Percentiles rank a stretch among this genome's conserved stretches.
phyloP scores from a whole-genome alignment of 2,113 vertebrate species.

The Myotis brandtii region DNA sequence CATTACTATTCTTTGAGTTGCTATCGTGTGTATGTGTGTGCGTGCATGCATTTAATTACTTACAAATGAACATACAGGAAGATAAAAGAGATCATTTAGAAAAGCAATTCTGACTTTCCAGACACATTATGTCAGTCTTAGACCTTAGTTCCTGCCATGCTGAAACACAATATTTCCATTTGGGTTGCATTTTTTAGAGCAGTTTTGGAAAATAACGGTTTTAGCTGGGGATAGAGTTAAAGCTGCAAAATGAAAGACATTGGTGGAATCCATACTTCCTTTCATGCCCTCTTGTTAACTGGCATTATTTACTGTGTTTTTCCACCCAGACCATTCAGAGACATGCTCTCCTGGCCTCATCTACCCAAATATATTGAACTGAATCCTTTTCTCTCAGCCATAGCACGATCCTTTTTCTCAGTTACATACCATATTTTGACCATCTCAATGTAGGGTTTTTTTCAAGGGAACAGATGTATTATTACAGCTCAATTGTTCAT shows the following conservation, averaged over 20 bases:
- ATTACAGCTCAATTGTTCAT: not conserved
- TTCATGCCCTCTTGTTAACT: not conserved
- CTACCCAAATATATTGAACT: not conserved
- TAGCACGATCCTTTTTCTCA: rapidly evolving
- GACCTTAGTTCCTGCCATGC: not conserved
- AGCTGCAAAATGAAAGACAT: not conserved
- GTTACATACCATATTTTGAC: not conserved
- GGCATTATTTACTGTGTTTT: rapidly evolving
- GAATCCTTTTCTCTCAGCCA: not conserved
- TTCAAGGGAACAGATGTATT: not conserved
- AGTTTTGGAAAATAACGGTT: not conserved
- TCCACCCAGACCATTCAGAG: not conserved
- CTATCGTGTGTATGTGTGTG: not conserved
- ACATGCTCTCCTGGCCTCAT: not conserved
- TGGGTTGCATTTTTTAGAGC: not conserved
- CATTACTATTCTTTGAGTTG: not conserved
- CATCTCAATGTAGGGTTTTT: not conserved
- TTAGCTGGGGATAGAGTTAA: not conserved
- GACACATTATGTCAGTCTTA: not conserved
- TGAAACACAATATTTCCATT: not conserved
- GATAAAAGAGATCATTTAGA: not conserved
- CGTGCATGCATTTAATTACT: not conserved
- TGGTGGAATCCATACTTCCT: not conserved
- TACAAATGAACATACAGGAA: not conserved
- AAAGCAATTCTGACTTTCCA: not conserved